A percentile compares a stretch with the other conserved stretches of the same genome.
Evolutionary conservation across 2,797 vertebrate species (phyloP).

Genomic region (Geotrypetes seraphini): DNA sequence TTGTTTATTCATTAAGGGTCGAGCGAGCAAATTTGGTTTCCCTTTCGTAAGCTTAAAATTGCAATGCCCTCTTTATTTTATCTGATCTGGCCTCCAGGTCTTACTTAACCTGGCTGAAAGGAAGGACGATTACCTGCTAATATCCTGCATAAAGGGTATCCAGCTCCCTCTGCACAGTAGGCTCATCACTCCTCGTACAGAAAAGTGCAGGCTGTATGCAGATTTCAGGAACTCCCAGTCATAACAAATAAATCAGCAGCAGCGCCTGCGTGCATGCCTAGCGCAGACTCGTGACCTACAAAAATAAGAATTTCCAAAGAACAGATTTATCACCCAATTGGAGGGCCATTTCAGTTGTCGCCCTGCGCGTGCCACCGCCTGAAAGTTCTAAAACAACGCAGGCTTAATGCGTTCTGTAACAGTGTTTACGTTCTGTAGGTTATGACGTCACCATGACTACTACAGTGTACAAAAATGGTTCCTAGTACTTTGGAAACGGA

Average conservation of each 20-base stretch:
- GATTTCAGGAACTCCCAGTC: too few species aligned
- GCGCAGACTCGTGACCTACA: constrained; percentile 43
- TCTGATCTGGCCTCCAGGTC: too few species aligned
- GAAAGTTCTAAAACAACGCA: constrained; percentile 20
- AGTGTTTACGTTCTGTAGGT: constrained; percentile 80
- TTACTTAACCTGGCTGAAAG: too few species aligned
- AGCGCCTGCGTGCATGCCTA: constrained; percentile 29
- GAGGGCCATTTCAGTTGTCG: not conserved
- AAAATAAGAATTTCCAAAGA: constrained; percentile 10
- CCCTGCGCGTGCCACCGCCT: constrained; percentile 3
- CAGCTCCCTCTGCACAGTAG: too few species aligned
- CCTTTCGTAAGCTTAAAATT: too few species aligned
- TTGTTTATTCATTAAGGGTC: too few species aligned
- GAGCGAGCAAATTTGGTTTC: too few species aligned
- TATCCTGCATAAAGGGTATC: too few species aligned
- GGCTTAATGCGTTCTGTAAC: constrained; percentile 57
- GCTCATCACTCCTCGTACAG: too few species aligned
- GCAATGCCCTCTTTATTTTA: too few species aligned
- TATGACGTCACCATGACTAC: constrained; percentile 73
- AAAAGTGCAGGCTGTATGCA: not conserved
- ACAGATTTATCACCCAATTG: constrained; percentile 9
- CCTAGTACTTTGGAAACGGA: constrained; percentile 77
- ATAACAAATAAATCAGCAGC: constrained; percentile 17
- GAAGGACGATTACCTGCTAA: too few species aligned
- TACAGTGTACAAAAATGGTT: constrained; percentile 70